These are phyloP conservation scores for Silvanus unidentatus DNA, from an alignment of 2,888 invertebrate species.

Conservation along the genomic window DNA sequence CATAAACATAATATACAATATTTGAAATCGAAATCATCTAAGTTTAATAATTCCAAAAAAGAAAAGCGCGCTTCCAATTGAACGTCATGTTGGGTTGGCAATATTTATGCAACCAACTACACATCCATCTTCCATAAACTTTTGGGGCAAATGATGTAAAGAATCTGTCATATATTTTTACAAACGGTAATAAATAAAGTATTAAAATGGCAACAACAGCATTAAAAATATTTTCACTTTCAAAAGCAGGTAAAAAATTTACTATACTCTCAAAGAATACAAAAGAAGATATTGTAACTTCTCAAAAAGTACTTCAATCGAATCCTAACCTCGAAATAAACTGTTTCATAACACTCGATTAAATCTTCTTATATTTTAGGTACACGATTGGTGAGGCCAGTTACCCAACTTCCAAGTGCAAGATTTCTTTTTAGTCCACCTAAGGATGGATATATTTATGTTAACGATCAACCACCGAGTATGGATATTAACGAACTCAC, in stretches of 20 bases:
- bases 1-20: no score
- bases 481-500: slow-evolving; percentile 65
- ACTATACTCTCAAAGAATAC: slow-evolving; percentile 13
- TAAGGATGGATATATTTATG: slow-evolving; percentile 51
- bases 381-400: not conserved
- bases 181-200: no score
- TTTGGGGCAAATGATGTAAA: no score
- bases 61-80: no score
- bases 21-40: no score
- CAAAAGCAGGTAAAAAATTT: slow-evolving; percentile 31
- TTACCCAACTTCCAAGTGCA: not conserved
- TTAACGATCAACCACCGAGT: slow-evolving; percentile 59
- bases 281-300: no score
- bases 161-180: no score
- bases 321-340: slow-evolving; percentile 13
- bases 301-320: no score
- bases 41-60: no score
- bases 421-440: slow-evolving; percentile 20
- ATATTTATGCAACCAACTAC: no score
- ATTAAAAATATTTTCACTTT: slow-evolving; percentile 51
- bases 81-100: no score
- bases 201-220: slow-evolving; percentile 20
- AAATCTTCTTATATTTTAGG: slow-evolving; percentile 1
- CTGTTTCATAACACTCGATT: slow-evolving; percentile 12
- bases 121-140: no score